Conservation (phyloP, 2,888 invertebrate genomes). For the Cosmopolites sordidus region DNA sequence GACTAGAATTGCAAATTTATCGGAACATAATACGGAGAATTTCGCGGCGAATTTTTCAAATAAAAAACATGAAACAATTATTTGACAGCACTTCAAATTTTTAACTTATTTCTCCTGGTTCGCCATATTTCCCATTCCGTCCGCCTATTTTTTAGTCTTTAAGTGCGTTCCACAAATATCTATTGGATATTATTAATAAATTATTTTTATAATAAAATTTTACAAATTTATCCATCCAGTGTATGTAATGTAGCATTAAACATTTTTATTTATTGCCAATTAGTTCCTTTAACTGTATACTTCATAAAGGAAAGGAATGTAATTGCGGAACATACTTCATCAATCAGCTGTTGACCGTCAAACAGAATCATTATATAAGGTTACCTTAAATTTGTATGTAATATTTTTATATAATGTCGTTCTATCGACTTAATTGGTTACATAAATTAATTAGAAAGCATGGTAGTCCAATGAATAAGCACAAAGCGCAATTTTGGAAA, state of each 20-base stretch:
- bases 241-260: no score
- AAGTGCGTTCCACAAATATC: constrained; percentile 3
- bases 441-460: neutral
- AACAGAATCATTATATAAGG: no score
- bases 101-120: constrained; percentile 21
- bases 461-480: neutral
- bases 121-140: constrained; percentile 22
- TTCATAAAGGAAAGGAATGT: no score
- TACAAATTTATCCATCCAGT: no score
- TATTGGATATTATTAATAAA: no score
- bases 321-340: no score
- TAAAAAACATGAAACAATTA: constrained; percentile 18
- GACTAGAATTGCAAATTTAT: constrained; percentile 24
- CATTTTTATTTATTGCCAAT: no score
- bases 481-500: neutral
- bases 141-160: constrained; percentile 17
- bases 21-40: constrained; percentile 22
- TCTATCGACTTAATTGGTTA: neutral
- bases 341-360: no score
- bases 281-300: no score
- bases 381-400: no score
- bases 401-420: neutral
- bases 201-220: no score
- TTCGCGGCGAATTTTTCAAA: constrained; percentile 20
- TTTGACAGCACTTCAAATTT: constrained; percentile 31